Base-by-base conservation (phyloP, 64 coral and sea anemone species). In the Orbicella faveolata region DNA sequence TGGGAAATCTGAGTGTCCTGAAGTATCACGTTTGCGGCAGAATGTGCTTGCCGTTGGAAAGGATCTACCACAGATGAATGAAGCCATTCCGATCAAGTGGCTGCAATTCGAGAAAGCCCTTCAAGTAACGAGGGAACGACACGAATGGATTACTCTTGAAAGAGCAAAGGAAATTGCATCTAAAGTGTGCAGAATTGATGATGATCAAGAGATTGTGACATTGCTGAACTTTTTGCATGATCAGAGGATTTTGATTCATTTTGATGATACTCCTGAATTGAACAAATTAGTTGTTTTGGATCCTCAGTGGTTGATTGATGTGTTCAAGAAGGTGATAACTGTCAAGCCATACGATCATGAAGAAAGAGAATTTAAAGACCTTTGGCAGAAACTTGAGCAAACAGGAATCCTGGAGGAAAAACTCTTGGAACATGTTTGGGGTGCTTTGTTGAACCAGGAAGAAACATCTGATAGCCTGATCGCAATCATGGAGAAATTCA, bases 251-350 rank as follows among this genome's bases (percentile, higher is more conserved):
- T 66, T 83, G 36, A 66, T 83, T 15, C 80, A 83, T 73, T 85
- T 85, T 85, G 64, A 85, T 85, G 82, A 85, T 20, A 72, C 82
- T 52, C 19, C 65, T 5, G 36, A 51, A 0, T 73, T 85, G 36
- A 85, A 73, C 82, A 85, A 72, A 6, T 52, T 85, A 41, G 82
- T 85, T 12, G 37, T 85, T n/a, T 52, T 85, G 65, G 36, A 85
- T 33, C 64, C 65, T 85, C 82, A 85, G 16, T 85, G 82, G 82
- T 73, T 85, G 21, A 72, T 85, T 39, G 66, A 72, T 52, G 64
- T 85, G 2, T 85, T 85, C 64, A 85, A 84, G 81, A 70, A 70
- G 36, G 82, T 85, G 23, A 85, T 85, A 48, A 85, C 82, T 26
- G 65, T 85, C 14, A 51, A 85, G 36, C 66, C 20, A 17, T 85